Base-by-base conservation (phyloP, 2,113 vertebrate genomes). In the Cyanistes caeruleus region DNA sequence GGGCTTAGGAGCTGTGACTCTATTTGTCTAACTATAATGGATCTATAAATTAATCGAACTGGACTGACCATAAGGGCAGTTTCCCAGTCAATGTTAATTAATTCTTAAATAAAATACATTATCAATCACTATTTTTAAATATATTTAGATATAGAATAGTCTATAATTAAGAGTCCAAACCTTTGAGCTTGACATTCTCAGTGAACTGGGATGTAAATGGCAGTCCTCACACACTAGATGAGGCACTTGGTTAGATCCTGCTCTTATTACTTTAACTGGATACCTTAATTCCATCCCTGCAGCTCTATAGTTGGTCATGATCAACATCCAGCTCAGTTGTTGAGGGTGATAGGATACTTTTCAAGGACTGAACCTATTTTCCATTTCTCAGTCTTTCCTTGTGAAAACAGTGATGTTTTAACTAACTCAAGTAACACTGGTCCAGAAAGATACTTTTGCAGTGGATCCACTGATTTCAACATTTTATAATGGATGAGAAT, bases 401-500 rank as follows among this genome's bases (percentile, higher is more conserved):
- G 23, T 23, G 28, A 53, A 88, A 95, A 86, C 37, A 20, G 31
- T 10, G 13, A 53, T 22, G 7, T 58, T 92, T 90, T 86, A 77
- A 48, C n/a, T 37, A 65, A 31, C 65, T 80, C 59, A 77, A 21
- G 58, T 41, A 80, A 62, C 17, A 8, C 14, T 1, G 0, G 18
- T 37, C 25, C 60, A 63, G 62, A 67, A 78, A 65, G 51, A 80
- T 16, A 37, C 33, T 92, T 88, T 90, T 86, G 41, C 43, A 46
- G 52, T 24, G 35, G n/a, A n/a, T 73, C 31, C 16, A 49, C 11
- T 70, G 51, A 41, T n/a, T 80, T 89, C 7, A 41, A 49, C 18
- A 7, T 11, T 15, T 79, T 64, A 56, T 0, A 0, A 78, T 35
- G n/a, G 31, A 68, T 2, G 3, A 73, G 21, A 84, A 30, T 4